Evolutionary conservation across 2,888 invertebrate genomes (phyloP).

Genomic region (Hofmannophila pseudospretella): DNA sequence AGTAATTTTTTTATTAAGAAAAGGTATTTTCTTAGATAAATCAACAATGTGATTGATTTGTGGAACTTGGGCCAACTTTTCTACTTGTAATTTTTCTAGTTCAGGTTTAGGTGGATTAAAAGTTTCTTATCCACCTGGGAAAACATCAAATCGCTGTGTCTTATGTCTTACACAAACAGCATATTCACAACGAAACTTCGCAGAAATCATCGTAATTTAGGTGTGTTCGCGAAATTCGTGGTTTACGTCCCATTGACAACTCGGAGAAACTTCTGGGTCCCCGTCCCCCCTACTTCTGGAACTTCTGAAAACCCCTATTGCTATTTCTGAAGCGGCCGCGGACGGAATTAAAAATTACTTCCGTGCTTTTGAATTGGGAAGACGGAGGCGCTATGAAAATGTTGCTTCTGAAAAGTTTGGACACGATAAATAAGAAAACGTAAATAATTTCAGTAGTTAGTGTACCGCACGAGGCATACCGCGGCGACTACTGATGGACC

Average conservation of each 20-base stretch:
- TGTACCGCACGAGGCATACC: no score
- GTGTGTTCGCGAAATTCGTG: constrained; percentile 2
- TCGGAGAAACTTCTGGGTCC: not conserved
- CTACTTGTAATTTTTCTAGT: no score
- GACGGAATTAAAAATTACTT: constrained; percentile 2
- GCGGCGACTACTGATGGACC: no score
- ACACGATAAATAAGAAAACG: no score
- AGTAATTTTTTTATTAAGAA: no score
- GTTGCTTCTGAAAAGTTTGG: not conserved
- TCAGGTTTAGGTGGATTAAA: no score
- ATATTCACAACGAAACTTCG: not conserved
- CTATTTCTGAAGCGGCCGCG: not conserved
- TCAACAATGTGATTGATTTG: no score
- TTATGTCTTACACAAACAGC: not conserved
- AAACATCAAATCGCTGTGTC: no score
- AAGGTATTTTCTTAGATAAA: no score
- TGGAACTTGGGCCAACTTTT: no score
- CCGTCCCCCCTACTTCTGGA: not conserved
- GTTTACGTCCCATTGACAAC: not conserved
- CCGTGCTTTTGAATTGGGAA: constrained; percentile 1
- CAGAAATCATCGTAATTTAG: constrained; percentile 6
- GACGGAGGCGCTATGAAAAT: not conserved
- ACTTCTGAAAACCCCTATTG: no score
- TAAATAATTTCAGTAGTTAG: not conserved
- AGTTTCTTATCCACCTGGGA: no score